Base-by-base conservation (phyloP, 1,140 invertebrate species). In the Achatina immaculata region DNA sequence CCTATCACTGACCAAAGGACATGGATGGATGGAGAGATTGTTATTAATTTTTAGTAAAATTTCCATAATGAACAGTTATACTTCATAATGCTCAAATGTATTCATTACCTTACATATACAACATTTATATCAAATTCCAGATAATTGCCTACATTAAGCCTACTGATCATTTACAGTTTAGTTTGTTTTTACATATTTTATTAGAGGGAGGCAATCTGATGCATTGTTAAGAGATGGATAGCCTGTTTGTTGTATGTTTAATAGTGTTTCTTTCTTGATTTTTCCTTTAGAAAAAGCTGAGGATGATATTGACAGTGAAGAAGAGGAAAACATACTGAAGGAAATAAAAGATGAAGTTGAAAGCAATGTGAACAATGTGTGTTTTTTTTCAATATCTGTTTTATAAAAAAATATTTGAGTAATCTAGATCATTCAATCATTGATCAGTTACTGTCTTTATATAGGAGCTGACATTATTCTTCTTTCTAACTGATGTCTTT, bases 281-380 rank as follows among this genome's bases (percentile, higher is more conserved):
- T 51, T 51, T 51, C 24, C 24, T 84, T 86, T n/a, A n/a, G n/a
- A n/a, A n/a, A n/a, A n/a, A n/a, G n/a, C n/a, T n/a, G 86, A 83
- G 4, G 80, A 85, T 82, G 88, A 89, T 62, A 82, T 91, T 55
- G 87, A 86, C 51, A 89, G 86, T 86, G 90, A 91, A 48, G 90
- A 91, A 82, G 90, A 91, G 74, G 85, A 85, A 40, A 88, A 89
- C 58, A 83, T 90, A 0, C 83, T 90, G 82, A 87, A 87, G 74
- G 86, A 87, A 75, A 91, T 91, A 38, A 87, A 85, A 81, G 85
- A 86, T 77, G 90, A 91, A 81, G 90, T 91, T 24, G 84, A 84
- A 34, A 84, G 87, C 19, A 87, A 89, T 80, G 84, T 91, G 0
- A 83, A 45, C 42, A 48, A 2, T 16, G 31, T 21, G 31, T 16